phyloP scores from a whole-genome alignment of 2,888 invertebrate genomes.

The Eurytoma adleriae region DNA sequence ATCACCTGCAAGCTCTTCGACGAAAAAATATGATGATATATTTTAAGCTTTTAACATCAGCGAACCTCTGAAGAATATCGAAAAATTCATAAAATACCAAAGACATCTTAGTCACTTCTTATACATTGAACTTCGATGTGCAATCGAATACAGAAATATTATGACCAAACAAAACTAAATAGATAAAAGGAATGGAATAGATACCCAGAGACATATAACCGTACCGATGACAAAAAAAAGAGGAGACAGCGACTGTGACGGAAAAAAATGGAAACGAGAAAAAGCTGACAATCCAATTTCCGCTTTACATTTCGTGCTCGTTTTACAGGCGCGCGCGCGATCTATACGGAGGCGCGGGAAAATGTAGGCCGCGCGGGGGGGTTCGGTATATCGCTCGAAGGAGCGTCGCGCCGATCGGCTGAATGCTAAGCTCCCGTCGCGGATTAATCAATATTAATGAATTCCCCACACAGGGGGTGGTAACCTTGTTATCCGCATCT shows the following conservation, averaged over 20 bases:
- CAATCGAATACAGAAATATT: too few relatives aligned
- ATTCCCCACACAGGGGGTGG: neutral
- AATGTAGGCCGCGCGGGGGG: neutral
- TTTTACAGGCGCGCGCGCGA: neutral
- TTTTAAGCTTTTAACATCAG: too few relatives aligned
- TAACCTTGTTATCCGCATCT: too few relatives aligned
- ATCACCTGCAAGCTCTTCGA: neutral
- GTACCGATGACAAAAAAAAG: conserved; percentile 2
- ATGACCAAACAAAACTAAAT: conserved; percentile 22
- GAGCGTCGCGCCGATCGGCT: conserved; percentile 8
- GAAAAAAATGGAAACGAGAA: conserved; percentile 14
- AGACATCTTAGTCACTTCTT: too few relatives aligned
- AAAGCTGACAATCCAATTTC: conserved; percentile 47
- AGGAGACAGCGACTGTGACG: neutral
- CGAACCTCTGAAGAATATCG: too few relatives aligned
- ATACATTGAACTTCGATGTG: too few relatives aligned
- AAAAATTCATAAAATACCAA: too few relatives aligned
- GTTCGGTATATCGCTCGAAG: neutral
- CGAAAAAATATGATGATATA: too few relatives aligned
- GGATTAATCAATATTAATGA: conserved; percentile 35
- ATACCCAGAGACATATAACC: neutral
- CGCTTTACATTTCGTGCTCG: conserved; percentile 37
- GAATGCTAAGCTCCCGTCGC: conserved; percentile 4
- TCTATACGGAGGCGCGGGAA: neutral
- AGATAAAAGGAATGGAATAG: neutral